Conservation (phyloP, 2,797 vertebrate genomes). For the Cottoperca gobio region DNA sequence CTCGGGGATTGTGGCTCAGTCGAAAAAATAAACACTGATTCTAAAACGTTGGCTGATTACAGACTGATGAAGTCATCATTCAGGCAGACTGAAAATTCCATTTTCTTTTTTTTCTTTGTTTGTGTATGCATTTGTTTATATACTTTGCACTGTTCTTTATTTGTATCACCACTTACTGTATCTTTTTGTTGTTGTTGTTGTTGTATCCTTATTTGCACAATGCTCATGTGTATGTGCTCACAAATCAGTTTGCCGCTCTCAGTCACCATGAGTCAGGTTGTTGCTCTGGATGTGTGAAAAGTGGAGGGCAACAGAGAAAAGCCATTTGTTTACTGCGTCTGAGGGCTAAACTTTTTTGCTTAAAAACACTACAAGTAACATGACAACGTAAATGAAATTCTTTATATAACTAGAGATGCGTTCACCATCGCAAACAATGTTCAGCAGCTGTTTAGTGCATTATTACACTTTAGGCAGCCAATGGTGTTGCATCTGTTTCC, state of each 20-base stretch:
- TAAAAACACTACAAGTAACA: slow-evolving; percentile 89
- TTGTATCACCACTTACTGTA: slow-evolving; percentile 83
- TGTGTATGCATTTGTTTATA: slow-evolving; percentile 77
- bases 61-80: slow-evolving; percentile 60
- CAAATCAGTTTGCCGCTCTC: slow-evolving; percentile 68
- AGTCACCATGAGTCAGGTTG: slow-evolving; percentile 70
- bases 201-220: slow-evolving; percentile 82
- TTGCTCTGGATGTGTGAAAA: slow-evolving; percentile 64
- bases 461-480: slow-evolving; percentile 67
- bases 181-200: slow-evolving; percentile 51
- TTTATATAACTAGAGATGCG: slow-evolving; percentile 54
- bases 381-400: slow-evolving; percentile 59
- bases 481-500: slow-evolving; percentile 77
- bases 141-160: slow-evolving; percentile 82
- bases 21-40: slow-evolving; percentile 71
- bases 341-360: slow-evolving; percentile 85
- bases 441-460: slow-evolving; percentile 63
- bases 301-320: slow-evolving; percentile 75
- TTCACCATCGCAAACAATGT: slow-evolving; percentile 51
- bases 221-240: slow-evolving; percentile 75
- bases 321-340: slow-evolving; percentile 81
- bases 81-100: slow-evolving; percentile 70
- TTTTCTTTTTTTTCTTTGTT: slow-evolving; percentile 61
- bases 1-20: slow-evolving; percentile 67
- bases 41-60: slow-evolving; percentile 63